Evolutionary conservation across 2,888 invertebrate genomes (phyloP).

Genomic region (Heteropelma amictum): DNA sequence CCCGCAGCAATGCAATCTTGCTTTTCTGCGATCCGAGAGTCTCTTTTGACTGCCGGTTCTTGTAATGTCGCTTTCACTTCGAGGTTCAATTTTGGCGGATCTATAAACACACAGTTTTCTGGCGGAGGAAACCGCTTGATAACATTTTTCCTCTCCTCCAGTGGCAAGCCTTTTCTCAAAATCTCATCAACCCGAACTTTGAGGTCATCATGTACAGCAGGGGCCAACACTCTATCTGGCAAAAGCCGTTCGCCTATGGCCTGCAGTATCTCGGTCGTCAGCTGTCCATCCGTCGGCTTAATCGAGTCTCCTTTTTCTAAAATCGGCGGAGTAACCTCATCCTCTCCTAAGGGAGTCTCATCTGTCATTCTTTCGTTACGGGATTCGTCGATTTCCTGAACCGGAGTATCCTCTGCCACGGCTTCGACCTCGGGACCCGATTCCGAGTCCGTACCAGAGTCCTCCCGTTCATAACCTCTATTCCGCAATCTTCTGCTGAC

Average conservation of each 20-base stretch:
- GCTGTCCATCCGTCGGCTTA: not conserved
- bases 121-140: not conserved
- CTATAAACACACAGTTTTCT: not conserved
- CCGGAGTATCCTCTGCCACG: too few species aligned
- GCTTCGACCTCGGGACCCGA: too few species aligned
- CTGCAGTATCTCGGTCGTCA: slow-evolving; percentile 12
- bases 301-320: too few species aligned
- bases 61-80: slow-evolving; percentile 8
- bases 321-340: too few species aligned
- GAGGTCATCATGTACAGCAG: not conserved
- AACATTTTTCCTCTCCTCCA: not conserved
- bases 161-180: slow-evolving; percentile 24
- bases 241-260: slow-evolving; percentile 14
- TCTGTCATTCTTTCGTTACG: too few species aligned
- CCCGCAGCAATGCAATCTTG: slow-evolving; percentile 22
- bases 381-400: too few species aligned
- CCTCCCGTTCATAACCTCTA: too few species aligned
- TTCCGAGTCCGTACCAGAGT: too few species aligned
- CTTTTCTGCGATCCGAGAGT: slow-evolving; percentile 19
- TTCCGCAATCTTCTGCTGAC: too few species aligned
- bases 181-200: not conserved
- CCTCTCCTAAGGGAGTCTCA: too few species aligned
- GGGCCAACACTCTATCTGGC: slow-evolving; percentile 24
- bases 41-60: slow-evolving; percentile 8
- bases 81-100: slow-evolving; percentile 21